Evolutionary conservation across 1,140 invertebrate species (phyloP).

Genomic region (Drosophila kurseongensis): DNA sequence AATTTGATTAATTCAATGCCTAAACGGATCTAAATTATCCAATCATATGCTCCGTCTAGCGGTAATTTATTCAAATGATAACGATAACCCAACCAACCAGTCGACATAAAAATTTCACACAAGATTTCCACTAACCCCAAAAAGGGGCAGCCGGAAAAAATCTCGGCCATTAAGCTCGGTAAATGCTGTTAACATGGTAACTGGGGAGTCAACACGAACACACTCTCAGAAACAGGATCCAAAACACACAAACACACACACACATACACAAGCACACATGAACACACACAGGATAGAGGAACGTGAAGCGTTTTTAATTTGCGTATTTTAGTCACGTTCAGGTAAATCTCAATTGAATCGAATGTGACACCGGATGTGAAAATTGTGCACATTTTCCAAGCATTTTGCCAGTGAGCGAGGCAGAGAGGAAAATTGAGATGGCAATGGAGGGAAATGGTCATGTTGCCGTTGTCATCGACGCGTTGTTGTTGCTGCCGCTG

Average conservation of each 20-base stretch:
- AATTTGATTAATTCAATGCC: constrained; percentile 41
- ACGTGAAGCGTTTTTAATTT: constrained; percentile 74
- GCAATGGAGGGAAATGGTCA: constrained; percentile 30
- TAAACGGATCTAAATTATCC: constrained; percentile 53
- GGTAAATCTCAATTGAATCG: constrained; percentile 84
- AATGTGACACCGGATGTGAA: constrained; percentile 84
- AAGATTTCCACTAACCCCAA: constrained; percentile 49
- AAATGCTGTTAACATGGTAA: constrained; percentile 67
- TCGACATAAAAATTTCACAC: constrained; percentile 33
- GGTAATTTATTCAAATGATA: constrained; percentile 67
- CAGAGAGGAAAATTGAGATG: constrained; percentile 22
- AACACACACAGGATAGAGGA: constrained; percentile 15
- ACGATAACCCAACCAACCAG: constrained; percentile 16
- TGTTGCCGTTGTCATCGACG: constrained; percentile 23
- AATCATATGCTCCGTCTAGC: constrained; percentile 63
- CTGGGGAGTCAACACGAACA: constrained; percentile 29
- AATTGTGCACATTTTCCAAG: constrained; percentile 83
- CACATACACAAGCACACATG: constrained; percentile 5
- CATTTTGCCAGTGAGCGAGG: constrained; percentile 58
- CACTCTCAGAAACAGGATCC: constrained; percentile 18
- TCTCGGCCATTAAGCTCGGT: constrained; percentile 46
- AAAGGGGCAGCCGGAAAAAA: constrained; percentile 47
- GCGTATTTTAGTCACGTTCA: constrained; percentile 84
- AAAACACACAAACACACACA: constrained; percentile 17
- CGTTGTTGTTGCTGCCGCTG: constrained; percentile 11